These are phyloP conservation scores for Hypolimnas misippus DNA, from an alignment of 2,888 invertebrate species.

Conservation along the genomic window DNA sequence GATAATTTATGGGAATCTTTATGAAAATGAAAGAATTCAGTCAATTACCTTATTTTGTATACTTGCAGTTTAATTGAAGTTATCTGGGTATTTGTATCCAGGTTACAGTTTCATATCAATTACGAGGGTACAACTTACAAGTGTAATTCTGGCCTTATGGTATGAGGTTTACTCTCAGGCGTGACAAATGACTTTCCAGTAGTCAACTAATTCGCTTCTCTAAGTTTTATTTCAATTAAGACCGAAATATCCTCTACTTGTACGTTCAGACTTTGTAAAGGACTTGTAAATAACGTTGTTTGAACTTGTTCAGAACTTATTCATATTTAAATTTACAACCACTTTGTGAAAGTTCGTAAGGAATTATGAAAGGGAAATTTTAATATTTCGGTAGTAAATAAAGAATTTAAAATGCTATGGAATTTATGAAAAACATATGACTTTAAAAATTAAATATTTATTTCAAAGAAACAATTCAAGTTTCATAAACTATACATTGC, in stretches of 20 bases:
- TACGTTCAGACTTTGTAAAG: slow-evolving; percentile 1
- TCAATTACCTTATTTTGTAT: too few relatives aligned
- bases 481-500: neutral
- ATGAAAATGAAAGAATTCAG: too few relatives aligned
- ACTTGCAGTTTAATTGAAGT: too few relatives aligned
- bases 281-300: slow-evolving; percentile 3
- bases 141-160: too few relatives aligned
- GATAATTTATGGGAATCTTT: too few relatives aligned
- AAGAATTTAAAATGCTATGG: neutral
- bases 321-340: slow-evolving; percentile 5
- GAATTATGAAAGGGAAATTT: slow-evolving; percentile 2
- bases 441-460: neutral
- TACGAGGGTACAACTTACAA: too few relatives aligned
- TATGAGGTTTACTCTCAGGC: too few relatives aligned
- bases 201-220: neutral
- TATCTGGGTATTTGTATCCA: too few relatives aligned
- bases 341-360: neutral
- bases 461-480: neutral
- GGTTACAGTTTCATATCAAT: too few relatives aligned
- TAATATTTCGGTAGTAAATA: neutral
- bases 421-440: neutral
- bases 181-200: neutral
- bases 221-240: slow-evolving; percentile 3
- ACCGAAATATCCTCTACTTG: neutral
- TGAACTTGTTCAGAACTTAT: slow-evolving; percentile 4